Evolutionary conservation across 2,888 invertebrate genomes (phyloP).

Genomic region (Mycogona germanica): DNA sequence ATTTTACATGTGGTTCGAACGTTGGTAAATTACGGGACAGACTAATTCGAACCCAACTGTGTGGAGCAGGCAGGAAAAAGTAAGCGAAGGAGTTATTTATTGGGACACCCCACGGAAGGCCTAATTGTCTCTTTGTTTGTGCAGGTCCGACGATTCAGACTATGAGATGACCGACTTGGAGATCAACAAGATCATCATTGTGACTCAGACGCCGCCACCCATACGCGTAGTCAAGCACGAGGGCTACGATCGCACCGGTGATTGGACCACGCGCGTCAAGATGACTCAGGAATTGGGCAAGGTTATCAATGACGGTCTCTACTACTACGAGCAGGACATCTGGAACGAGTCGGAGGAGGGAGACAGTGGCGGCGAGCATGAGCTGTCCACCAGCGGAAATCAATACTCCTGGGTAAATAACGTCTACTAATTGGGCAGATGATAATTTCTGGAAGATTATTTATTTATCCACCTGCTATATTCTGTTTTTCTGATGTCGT

Average conservation of each 20-base stretch:
- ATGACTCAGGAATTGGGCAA: conserved; percentile 89
- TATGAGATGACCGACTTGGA: conserved; percentile 85
- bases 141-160: conserved; percentile 45
- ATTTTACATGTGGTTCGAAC: no score
- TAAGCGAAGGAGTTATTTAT: no score
- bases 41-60: no score
- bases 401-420: conserved; percentile 5
- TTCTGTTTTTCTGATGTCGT: conserved; percentile 5
- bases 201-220: conserved; percentile 55
- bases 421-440: background rate
- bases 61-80: no score
- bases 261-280: conserved; percentile 78
- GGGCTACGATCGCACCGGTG: conserved; percentile 80
- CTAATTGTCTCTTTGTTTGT: conserved; percentile 7
- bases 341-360: conserved; percentile 54
- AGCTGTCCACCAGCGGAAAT: background rate
- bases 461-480: conserved; percentile 11
- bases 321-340: conserved; percentile 89
- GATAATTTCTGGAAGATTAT: background rate
- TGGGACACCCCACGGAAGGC: no score
- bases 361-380: conserved; percentile 25
- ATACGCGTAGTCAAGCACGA: conserved; percentile 64
- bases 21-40: no score
- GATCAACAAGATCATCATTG: conserved; percentile 85
- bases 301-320: conserved; percentile 93